Evolutionary conservation across 1,140 invertebrate species (phyloP).

Genomic region (Aethina tumida): DNA sequence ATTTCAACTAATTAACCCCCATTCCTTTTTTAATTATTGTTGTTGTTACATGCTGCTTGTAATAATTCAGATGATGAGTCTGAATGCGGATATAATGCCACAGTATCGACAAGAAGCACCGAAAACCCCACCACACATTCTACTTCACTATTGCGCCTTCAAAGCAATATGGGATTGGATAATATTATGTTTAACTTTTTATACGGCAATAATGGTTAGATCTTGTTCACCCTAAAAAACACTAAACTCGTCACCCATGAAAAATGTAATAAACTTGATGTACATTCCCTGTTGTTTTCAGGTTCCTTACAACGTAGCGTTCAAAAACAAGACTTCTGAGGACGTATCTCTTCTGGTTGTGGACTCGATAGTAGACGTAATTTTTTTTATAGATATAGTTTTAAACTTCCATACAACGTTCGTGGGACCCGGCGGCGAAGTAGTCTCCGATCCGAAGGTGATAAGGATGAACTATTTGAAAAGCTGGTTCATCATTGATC

Average conservation of each 20-base stretch:
- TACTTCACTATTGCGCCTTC: constrained; percentile 96
- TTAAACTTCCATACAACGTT: constrained; percentile 99
- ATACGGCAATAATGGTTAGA: constrained; percentile 94
- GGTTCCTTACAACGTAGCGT: constrained; percentile 98
- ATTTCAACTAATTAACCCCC: constrained; percentile 2
- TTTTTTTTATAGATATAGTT: constrained; percentile 99
- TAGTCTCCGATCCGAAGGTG: constrained; percentile 94
- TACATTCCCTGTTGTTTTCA: constrained; percentile 4
- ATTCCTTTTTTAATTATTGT: constrained; percentile 22
- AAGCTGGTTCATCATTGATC: constrained; percentile 99
- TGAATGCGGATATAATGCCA: constrained; percentile 94
- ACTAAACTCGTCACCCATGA: background rate
- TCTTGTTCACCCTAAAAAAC: background rate
- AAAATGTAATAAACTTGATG: too few relatives aligned
- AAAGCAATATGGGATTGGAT: constrained; percentile 99
- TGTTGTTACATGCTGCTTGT: too few relatives aligned
- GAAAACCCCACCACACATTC: constrained; percentile 96
- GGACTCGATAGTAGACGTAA: constrained; percentile 98
- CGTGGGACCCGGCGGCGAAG: constrained; percentile 95
- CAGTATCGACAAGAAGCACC: constrained; percentile 99
- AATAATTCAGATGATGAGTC: constrained; percentile 83
- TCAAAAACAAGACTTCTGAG: constrained; percentile 99
- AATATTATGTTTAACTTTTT: constrained; percentile 98
- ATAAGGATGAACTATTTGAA: constrained; percentile 98
- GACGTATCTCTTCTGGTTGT: constrained; percentile 94